Percentiles rank a stretch among this genome's conserved stretches.
phyloP scores from a whole-genome alignment of 2,113 vertebrate genomes.

The Neogobius melanostomus region DNA sequence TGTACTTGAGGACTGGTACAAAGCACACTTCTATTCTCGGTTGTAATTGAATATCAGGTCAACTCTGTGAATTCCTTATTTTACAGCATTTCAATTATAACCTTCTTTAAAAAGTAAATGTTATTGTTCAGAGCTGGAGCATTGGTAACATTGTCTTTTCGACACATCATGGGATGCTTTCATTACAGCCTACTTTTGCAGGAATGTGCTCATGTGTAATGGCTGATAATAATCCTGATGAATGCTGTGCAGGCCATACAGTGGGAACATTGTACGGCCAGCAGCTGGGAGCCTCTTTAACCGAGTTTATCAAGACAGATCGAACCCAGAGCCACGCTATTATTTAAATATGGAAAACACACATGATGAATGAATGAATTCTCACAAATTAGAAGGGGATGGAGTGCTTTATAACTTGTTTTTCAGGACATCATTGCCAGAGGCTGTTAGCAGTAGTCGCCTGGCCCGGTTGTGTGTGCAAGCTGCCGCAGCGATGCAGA shows the following conservation, averaged over 20 bases:
- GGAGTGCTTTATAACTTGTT: constrained; percentile 22
- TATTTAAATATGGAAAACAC: constrained; percentile 22
- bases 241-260: neutral
- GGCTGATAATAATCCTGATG: constrained; percentile 5
- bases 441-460: constrained; percentile 24
- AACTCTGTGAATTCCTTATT: neutral
- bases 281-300: constrained; percentile 10
- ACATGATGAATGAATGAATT: constrained; percentile 26
- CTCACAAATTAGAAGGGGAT: constrained; percentile 39
- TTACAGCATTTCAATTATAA: neutral
- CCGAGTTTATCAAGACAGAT: constrained; percentile 12
- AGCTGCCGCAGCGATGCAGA: constrained; percentile 56
- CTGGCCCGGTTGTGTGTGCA: constrained; percentile 28
- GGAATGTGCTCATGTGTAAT: constrained; percentile 4
- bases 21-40: neutral
- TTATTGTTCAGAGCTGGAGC: neutral
- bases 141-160: neutral
- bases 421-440: constrained; percentile 20
- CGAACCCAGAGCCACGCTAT: constrained; percentile 2
- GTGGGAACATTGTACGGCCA: constrained; percentile 5
- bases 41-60: neutral
- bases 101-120: neutral
- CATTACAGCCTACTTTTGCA: neutral
- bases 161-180: neutral
- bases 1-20: too few species aligned